Evolutionary conservation across 1,140 invertebrate species (phyloP).

Genomic region (Apolygus lucorum): DNA sequence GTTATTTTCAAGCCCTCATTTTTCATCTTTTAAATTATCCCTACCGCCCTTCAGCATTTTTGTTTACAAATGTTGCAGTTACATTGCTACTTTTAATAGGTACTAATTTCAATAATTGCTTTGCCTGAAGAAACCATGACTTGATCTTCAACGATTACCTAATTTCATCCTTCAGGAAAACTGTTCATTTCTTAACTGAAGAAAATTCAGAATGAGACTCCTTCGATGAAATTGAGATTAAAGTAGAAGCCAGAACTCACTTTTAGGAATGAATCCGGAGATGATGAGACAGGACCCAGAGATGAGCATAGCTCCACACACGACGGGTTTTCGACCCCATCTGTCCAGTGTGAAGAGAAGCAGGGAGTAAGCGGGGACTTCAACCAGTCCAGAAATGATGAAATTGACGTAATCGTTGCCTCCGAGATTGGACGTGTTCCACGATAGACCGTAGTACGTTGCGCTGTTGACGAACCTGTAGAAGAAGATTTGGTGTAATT

Average conservation of each 20-base stretch:
- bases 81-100: too few species aligned
- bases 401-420: constrained; percentile 68
- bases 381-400: constrained; percentile 62
- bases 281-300: constrained; percentile 53
- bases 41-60: too few species aligned
- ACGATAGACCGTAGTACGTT: constrained; percentile 73
- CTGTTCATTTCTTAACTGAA: constrained; percentile 18
- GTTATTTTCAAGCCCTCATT: too few species aligned
- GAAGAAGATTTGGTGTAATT: too few species aligned
- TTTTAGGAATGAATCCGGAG: constrained; percentile 49
- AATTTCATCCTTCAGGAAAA: too few species aligned
- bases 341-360: constrained; percentile 59
- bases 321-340: constrained; percentile 59
- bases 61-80: too few species aligned
- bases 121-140: constrained; percentile 18
- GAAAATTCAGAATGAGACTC: constrained; percentile 25
- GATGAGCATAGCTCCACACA: constrained; percentile 59
- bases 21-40: too few species aligned
- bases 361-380: constrained; percentile 64
- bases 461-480: constrained; percentile 65
- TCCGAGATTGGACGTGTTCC: constrained; percentile 64
- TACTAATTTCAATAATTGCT: too few species aligned
- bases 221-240: too few species aligned
- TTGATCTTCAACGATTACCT: background rate
- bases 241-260: constrained; percentile 37